Evolutionary conservation across 2,888 invertebrate species (phyloP).

Genomic region (Eupsilia transversa): DNA sequence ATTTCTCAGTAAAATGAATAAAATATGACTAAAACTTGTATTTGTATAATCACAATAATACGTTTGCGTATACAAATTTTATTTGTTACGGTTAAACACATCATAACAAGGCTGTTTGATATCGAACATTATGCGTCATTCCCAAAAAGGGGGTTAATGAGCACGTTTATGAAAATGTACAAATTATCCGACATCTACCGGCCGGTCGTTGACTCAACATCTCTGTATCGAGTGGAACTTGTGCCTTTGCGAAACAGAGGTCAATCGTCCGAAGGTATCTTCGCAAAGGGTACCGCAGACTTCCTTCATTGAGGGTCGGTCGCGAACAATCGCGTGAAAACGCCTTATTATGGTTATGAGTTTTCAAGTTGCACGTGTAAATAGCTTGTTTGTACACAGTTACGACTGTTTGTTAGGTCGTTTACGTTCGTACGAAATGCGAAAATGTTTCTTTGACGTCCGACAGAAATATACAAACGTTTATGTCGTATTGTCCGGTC

Average conservation of each 20-base stretch:
- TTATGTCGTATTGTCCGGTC: slow-evolving; percentile 85
- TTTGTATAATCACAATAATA: slow-evolving; percentile 17
- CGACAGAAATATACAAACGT: slow-evolving; percentile 80
- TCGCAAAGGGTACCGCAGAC: slow-evolving; percentile 59
- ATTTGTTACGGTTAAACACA: slow-evolving; percentile 69
- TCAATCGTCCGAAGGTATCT: slow-evolving; percentile 59
- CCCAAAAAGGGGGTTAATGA: slow-evolving; percentile 81
- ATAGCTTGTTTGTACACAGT: slow-evolving; percentile 76
- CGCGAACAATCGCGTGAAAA: slow-evolving; percentile 72
- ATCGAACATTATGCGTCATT: slow-evolving; percentile 77
- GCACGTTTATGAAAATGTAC: slow-evolving; percentile 79
- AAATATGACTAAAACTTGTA: slow-evolving; percentile 1
- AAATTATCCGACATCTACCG: slow-evolving; percentile 77
- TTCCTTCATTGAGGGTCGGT: slow-evolving; percentile 55
- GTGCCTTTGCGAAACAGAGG: slow-evolving; percentile 59
- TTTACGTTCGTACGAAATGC: slow-evolving; percentile 76
- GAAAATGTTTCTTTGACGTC: slow-evolving; percentile 81
- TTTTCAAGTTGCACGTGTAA: slow-evolving; percentile 68
- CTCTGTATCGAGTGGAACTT: slow-evolving; percentile 72
- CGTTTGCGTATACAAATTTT: slow-evolving; percentile 52
- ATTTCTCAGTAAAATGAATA: slow-evolving; percentile 9
- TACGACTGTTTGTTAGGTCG: slow-evolving; percentile 83
- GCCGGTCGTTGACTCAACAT: slow-evolving; percentile 77
- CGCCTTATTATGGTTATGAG: slow-evolving; percentile 67
- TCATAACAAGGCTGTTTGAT: slow-evolving; percentile 73